Evolutionary conservation across 2,797 vertebrate genomes (phyloP).

Genomic region (Threskiornis aethiopicus): DNA sequence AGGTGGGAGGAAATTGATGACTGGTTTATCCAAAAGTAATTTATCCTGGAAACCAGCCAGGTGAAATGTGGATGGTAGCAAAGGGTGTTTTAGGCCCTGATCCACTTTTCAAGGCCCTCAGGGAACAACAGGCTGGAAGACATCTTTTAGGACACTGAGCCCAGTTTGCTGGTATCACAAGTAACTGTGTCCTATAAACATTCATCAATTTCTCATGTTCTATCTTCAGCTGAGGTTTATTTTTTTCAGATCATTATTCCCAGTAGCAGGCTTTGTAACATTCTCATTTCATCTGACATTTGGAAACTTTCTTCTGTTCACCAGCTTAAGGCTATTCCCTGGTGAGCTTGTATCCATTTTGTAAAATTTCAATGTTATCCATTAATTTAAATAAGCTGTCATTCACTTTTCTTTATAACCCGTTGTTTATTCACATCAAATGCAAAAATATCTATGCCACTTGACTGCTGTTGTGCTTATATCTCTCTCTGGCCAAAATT

Average conservation of each 20-base stretch:
- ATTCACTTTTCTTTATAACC: not conserved
- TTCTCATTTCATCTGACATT: not conserved
- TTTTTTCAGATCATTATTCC: not conserved
- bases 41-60: not conserved
- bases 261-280: not conserved
- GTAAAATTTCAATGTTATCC: not conserved
- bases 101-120: not conserved
- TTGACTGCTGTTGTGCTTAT: not conserved
- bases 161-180: not conserved
- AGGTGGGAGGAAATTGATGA: not conserved
- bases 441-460: not conserved
- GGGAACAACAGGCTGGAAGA: not conserved
- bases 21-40: not conserved
- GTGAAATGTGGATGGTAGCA: not conserved
- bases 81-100: not conserved
- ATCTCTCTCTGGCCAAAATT: not conserved
- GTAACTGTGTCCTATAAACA: not conserved
- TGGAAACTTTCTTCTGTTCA: not conserved
- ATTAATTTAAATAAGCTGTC: not conserved
- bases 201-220: not conserved
- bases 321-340: not conserved
- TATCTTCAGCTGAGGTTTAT: not conserved
- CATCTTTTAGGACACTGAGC: not conserved
- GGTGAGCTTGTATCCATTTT: not conserved
- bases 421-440: not conserved